These are phyloP conservation scores for Caenorhabditis inopinata DNA, from an alignment of 1,140 invertebrate genomes.

Conservation along the genomic window DNA sequence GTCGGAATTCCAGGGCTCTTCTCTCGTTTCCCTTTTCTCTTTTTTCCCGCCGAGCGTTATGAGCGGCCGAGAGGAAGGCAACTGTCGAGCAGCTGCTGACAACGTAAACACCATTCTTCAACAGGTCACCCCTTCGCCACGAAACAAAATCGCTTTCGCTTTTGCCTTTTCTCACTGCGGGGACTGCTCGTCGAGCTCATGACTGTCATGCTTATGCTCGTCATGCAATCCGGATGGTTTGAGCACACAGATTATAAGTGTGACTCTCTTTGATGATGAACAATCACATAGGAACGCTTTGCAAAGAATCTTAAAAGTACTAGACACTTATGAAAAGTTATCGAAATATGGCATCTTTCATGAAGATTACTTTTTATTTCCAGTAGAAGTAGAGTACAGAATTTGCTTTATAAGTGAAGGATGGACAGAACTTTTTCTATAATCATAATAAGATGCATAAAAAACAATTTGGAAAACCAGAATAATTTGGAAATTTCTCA, in stretches of 20 bases:
- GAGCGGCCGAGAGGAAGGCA: background rate
- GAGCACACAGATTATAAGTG: constrained; percentile 2
- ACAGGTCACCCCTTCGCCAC: constrained; percentile 17
- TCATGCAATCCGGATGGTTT: constrained; percentile 12
- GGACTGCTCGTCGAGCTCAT: background rate
- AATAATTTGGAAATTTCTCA: too few species aligned
- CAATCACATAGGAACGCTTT: too few species aligned
- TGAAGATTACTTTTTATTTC: too few species aligned
- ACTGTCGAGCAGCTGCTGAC: constrained; percentile 32
- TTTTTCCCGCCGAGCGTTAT: background rate
- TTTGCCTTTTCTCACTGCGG: background rate
- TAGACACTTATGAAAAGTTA: too few species aligned
- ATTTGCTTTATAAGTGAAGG: too few species aligned
- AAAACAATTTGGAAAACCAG: too few species aligned
- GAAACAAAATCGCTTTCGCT: background rate
- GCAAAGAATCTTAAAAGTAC: too few species aligned
- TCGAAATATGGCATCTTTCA: too few species aligned
- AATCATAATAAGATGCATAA: too few species aligned
- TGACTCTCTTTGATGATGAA: background rate
- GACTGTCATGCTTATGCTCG: constrained; percentile 23
- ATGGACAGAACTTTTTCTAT: too few species aligned
- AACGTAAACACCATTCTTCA: constrained; percentile 34
- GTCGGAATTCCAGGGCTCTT: constrained; percentile 21
- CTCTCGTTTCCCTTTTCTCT: background rate
- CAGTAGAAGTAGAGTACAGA: too few species aligned